phyloP scores from a whole-genome alignment of 2,888 invertebrate species.

The Sarcophaga variegata region DNA sequence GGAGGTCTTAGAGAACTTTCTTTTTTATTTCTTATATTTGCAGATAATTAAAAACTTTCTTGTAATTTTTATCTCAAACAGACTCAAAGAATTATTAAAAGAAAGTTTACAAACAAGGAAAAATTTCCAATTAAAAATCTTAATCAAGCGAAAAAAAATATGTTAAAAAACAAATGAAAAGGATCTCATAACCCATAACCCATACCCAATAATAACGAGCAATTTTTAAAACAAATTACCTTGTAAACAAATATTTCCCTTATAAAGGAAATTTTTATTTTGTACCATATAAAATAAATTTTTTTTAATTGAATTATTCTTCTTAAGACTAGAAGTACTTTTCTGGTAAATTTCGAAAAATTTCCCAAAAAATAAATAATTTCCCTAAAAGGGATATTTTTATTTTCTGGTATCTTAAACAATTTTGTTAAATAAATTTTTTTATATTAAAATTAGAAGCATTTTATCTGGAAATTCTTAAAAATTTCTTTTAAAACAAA shows the following conservation, averaged over 20 bases:
- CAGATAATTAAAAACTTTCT: slow-evolving; percentile 33
- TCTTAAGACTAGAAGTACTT: no score
- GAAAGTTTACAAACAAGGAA: no score
- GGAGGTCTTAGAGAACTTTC: background rate
- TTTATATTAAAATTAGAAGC: no score
- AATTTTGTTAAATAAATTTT: background rate
- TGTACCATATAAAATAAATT: background rate
- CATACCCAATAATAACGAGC: no score
- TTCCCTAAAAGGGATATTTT: background rate
- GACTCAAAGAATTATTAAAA: no score
- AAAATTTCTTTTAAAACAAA: background rate
- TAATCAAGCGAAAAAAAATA: background rate
- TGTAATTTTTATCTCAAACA: slow-evolving; percentile 5
- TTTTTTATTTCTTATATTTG: background rate
- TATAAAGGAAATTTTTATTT: slow-evolving; percentile 13
- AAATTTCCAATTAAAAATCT: background rate
- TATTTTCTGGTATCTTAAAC: background rate
- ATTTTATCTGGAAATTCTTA: background rate
- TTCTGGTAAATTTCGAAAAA: no score
- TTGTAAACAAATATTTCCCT: background rate
- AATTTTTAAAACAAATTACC: background rate
- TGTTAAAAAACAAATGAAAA: background rate
- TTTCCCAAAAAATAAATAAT: background rate
- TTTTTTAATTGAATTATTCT: background rate
- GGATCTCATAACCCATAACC: no score